Base-by-base conservation (phyloP, 2,797 vertebrate genomes). In the Anguilla obscura region DNA sequence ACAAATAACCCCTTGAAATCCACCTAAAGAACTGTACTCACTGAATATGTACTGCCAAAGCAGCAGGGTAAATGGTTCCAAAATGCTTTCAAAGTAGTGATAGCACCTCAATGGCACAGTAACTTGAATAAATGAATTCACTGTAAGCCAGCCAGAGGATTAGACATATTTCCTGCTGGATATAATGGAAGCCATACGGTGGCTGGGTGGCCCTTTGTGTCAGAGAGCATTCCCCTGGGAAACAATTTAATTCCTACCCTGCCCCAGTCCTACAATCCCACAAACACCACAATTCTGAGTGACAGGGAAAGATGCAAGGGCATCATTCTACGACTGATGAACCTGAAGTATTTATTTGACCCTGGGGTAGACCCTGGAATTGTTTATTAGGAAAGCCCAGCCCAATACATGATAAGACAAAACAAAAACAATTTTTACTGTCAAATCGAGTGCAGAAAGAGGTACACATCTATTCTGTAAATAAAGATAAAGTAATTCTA, bases 371-470 rank as follows among this genome's bases (percentile, higher is more conserved):
- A 76, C 50, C 21, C 5, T 3, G 27, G 84, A 9, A 84, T 40
- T 52, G 80, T 71, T 71, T 45, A 84, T 52, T 30, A 40, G 18
- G 50, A 85, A 74, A 71, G 87, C 87, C 66, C 50, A 36, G 24
- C 63, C 69, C 80, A 88, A 88, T 74, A 71, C 71, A 88, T 24
- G 63, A 88, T 74, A 85, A 76, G 36, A 45, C 48, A 3, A 66
- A 88, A 88, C 82, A 84, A 69, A 36, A 21, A 54, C 9, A 5
- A 48, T 36, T 80, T 54, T 36, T 56, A 40, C 60, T 40, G 82
- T 88, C 87, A 87, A 84, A 71, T 40, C 56, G 69, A 58, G 40
- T 45, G 16, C 63, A 33, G 36, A 86, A 84, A 85, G 85, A 87
- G 66, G 36, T 80, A 50, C 80, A 30, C 63, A 40, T 76, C 50